Conservation (phyloP, 37 sponge, comb jelly and placozoan genomes). For the Axinella damicornis region DNA sequence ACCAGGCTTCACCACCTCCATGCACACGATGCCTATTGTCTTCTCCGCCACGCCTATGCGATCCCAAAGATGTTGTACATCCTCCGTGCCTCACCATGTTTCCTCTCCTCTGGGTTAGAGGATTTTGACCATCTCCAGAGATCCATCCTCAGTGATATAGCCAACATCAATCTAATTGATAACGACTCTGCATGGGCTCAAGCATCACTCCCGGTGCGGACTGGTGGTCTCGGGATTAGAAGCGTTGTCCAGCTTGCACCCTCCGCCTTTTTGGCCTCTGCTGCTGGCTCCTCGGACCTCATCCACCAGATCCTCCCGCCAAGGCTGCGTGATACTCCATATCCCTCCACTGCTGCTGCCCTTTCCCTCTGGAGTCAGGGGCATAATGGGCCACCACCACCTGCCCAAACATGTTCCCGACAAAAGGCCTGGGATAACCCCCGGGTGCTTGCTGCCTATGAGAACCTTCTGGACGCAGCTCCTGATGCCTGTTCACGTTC, state of each 20-base stretch:
- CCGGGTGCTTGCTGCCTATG: background rate
- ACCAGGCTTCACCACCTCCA: constrained; percentile 14
- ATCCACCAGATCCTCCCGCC: too few relatives aligned
- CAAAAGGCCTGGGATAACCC: constrained; percentile 50
- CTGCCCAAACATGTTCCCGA: background rate
- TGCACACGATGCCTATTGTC: constrained; percentile 42
- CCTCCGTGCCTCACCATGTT: constrained; percentile 45
- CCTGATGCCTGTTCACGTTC: background rate
- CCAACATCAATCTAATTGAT: constrained; percentile 7
- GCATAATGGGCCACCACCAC: constrained; percentile 3
- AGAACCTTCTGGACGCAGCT: background rate
- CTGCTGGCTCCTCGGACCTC: too few relatives aligned
- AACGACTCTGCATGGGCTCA: constrained; percentile 29
- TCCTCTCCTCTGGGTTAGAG: constrained; percentile 2
- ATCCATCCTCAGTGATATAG: constrained; percentile 5
- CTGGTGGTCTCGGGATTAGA: background rate
- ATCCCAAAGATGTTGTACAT: constrained; percentile 50
- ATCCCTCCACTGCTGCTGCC: too few relatives aligned
- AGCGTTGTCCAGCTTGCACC: too few relatives aligned
- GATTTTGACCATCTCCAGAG: constrained; percentile 16
- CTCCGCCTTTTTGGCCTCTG: too few relatives aligned
- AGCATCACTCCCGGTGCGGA: constrained; percentile 32
- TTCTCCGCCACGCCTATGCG: constrained; percentile 36
- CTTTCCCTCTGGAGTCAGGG: too few relatives aligned
- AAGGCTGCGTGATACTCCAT: too few relatives aligned